Evolutionary conservation across 2,113 vertebrate species (phyloP).

Genomic region (Trogon surrucura): DNA sequence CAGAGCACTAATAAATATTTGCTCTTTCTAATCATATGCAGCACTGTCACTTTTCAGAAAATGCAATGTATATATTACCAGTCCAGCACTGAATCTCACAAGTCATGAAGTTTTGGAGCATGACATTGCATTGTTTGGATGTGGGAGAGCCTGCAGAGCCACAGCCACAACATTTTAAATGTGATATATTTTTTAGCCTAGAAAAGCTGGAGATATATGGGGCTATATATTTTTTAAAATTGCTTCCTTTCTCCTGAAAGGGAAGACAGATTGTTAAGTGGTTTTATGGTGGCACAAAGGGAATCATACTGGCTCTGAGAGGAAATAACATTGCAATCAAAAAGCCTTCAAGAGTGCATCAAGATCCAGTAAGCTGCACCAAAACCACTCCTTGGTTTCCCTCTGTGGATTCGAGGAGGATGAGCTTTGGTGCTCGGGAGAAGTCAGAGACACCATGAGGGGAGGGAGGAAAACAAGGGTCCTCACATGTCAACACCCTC

Average conservation of each 20-base stretch:
- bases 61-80: background rate
- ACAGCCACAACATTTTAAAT: background rate
- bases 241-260: conserved; percentile 27
- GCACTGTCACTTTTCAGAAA: background rate
- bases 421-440: background rate
- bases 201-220: background rate
- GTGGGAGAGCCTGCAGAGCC: background rate
- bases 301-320: conserved; percentile 11
- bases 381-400: background rate
- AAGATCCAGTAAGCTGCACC: background rate
- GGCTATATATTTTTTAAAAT: background rate
- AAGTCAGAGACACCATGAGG: background rate
- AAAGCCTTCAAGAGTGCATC: background rate
- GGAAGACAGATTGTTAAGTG: conserved; percentile 32
- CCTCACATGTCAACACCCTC: background rate
- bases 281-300: conserved; percentile 21
- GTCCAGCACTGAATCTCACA: background rate
- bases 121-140: background rate
- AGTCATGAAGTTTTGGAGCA: background rate
- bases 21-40: background rate
- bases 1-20: background rate
- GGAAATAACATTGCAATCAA: conserved; percentile 14
- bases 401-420: fast-evolving
- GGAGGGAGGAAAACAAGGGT: background rate
- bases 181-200: background rate